Conservation (phyloP, 2,113 vertebrate genomes). For the Triplophysa rosa region DNA sequence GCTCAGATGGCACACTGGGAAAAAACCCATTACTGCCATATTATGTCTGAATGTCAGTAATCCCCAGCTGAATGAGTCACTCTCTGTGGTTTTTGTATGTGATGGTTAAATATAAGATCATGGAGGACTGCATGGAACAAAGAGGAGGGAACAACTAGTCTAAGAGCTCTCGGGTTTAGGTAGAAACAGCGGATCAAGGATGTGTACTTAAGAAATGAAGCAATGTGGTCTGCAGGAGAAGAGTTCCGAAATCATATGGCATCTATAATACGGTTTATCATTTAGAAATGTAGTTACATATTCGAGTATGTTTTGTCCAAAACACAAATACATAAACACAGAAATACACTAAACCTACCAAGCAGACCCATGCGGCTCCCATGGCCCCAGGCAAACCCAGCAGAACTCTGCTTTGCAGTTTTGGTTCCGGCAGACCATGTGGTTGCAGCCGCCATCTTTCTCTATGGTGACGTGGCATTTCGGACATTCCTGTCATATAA, state of each 20-base stretch:
- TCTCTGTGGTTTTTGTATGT: not conserved
- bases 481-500: constrained; percentile 87
- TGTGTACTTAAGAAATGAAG: not conserved
- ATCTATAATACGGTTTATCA: not conserved
- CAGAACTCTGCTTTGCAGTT: constrained; percentile 99
- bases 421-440: constrained; percentile 99
- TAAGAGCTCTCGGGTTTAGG: not conserved
- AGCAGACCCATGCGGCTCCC: constrained; percentile 98
- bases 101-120: not conserved
- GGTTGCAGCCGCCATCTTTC: constrained; percentile 99
- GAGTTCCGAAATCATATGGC: not conserved
- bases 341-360: constrained; percentile 77
- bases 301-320: no score
- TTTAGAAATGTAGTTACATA: not conserved
- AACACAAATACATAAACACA: not conserved
- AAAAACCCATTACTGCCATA: not conserved
- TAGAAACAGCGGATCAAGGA: constrained; percentile 3
- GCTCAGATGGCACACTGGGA: not conserved
- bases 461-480: constrained; percentile 99
- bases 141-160: not conserved
- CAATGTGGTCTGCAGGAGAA: not conserved
- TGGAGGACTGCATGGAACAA: constrained; percentile 2
- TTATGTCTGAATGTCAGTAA: not conserved
- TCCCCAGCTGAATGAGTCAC: not conserved
- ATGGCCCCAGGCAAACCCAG: constrained; percentile 98